These are phyloP conservation scores for Riparia riparia DNA, from an alignment of 2,113 vertebrate genomes.

Conservation along the genomic window DNA sequence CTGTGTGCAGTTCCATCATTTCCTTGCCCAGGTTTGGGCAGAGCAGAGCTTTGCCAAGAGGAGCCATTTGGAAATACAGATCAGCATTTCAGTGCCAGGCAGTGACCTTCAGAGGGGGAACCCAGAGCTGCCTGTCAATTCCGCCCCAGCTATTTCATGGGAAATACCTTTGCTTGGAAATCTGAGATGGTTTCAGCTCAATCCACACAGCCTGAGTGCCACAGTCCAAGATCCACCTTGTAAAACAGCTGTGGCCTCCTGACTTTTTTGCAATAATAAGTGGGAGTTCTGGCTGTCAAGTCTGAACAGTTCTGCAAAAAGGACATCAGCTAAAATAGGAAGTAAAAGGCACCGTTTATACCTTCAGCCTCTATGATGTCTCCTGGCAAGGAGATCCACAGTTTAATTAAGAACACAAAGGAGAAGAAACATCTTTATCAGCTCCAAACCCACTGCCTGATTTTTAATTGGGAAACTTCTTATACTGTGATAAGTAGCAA, in stretches of 20 bases:
- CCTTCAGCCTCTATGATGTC: neutral
- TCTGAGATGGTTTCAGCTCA: neutral
- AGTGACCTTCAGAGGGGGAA: neutral
- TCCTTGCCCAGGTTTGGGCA: neutral
- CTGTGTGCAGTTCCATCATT: neutral
- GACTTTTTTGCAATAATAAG: neutral
- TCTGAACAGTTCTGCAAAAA: neutral
- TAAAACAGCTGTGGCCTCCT: neutral
- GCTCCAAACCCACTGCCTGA: neutral
- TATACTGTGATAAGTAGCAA: neutral
- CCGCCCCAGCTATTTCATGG: neutral
- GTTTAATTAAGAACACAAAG: constrained; percentile 53
- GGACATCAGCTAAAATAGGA: neutral
- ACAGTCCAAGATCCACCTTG: neutral
- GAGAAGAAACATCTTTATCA: constrained; percentile 28
- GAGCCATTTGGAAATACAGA: neutral
- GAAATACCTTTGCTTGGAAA: neutral
- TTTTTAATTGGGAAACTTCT: constrained; percentile 55
- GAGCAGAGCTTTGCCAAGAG: neutral
- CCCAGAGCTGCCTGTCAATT: neutral
- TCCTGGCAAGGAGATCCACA: constrained; percentile 43
- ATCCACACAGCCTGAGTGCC: neutral
- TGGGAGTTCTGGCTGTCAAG: neutral
- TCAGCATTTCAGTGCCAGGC: neutral
- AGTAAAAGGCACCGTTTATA: constrained; percentile 20